Percentiles rank a stretch among this genome's conserved stretches.
phyloP scores from a whole-genome alignment of 2,888 invertebrate genomes.

The Harpagoxenus sublaevis region DNA sequence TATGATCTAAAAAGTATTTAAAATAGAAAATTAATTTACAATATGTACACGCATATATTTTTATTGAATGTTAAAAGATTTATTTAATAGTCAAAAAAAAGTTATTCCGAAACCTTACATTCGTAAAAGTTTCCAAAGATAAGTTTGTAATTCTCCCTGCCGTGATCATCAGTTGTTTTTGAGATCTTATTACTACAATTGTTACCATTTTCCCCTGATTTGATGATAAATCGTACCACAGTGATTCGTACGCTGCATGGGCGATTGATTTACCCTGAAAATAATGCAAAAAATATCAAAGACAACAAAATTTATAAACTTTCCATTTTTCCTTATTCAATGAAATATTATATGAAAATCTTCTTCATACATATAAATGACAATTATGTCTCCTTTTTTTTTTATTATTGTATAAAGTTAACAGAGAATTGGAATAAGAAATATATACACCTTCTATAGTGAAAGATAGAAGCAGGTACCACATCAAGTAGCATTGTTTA shows the following conservation, averaged over 20 bases:
- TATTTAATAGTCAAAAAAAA: neutral
- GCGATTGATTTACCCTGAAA: conserved; percentile 53
- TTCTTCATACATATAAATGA: neutral
- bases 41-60: neutral
- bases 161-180: conserved; percentile 52
- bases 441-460: neutral
- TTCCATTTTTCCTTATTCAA: neutral
- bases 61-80: neutral
- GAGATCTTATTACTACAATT: conserved; percentile 52
- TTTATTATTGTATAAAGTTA: too few relatives aligned
- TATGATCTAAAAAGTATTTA: conserved; percentile 52
- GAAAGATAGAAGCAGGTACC: neutral
- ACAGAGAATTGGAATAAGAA: neutral
- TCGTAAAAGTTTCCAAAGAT: conserved; percentile 58
- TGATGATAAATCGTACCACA: conserved; percentile 55
- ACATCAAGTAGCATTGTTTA: neutral
- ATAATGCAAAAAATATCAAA: neutral
- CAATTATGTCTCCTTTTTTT: too few relatives aligned
- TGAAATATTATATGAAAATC: neutral
- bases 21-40: neutral
- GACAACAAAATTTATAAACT: neutral
- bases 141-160: conserved; percentile 63
- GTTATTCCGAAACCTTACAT: neutral
- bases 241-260: conserved; percentile 42
- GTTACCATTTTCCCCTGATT: conserved; percentile 42